phyloP scores from a whole-genome alignment of 2,113 vertebrate species.

The Mixornis gularis region DNA sequence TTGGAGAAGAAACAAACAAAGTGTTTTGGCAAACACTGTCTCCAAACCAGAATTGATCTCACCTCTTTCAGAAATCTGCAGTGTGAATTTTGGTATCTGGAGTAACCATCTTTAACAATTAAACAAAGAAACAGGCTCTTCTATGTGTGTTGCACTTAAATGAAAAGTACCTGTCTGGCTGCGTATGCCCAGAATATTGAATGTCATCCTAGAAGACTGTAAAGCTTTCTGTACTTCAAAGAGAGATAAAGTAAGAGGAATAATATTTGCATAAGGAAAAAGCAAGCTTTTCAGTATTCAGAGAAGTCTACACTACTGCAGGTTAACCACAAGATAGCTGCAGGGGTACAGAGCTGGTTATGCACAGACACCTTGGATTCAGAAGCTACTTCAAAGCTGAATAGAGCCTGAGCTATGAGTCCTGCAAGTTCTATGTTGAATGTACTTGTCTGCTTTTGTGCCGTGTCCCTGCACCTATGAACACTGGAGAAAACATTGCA shows the following conservation, averaged over 20 bases:
- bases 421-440: not conserved
- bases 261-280: not conserved
- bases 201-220: not conserved
- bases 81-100: not conserved
- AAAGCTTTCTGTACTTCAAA: not conserved
- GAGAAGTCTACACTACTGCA: not conserved
- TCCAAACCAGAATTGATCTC: not conserved
- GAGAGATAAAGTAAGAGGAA: not conserved
- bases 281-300: not conserved
- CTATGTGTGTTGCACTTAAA: not conserved
- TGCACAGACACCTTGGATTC: not conserved
- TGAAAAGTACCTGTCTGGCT: not conserved
- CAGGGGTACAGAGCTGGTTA: not conserved
- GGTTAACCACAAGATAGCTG: not conserved
- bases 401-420: not conserved
- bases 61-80: not conserved
- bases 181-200: not conserved
- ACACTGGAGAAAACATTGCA: not conserved
- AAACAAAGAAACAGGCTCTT: not conserved
- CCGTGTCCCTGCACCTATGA: not conserved
- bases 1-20: not conserved
- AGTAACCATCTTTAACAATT: not conserved
- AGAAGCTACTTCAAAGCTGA: not conserved
- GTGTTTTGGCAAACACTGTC: not conserved
- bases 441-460: not conserved